phyloP scores from a whole-genome alignment of 2,113 vertebrate species.

The Oncorhynchus mykiss region DNA sequence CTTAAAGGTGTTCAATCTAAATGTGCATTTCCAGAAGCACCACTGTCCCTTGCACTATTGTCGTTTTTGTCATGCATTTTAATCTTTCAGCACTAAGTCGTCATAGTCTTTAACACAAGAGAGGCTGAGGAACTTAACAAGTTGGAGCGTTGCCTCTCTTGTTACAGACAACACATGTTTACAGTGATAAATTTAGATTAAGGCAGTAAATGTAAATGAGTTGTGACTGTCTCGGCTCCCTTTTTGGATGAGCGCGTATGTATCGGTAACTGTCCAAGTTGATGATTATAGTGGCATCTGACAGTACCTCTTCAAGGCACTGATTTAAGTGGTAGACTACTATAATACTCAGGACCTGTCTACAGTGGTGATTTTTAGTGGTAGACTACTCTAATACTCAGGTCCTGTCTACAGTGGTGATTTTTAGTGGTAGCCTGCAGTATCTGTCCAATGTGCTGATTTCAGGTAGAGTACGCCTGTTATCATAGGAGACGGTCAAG shows the following conservation, averaged over 20 bases:
- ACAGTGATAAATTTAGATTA: neutral
- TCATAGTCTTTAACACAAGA: neutral
- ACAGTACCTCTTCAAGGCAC: too few species aligned
- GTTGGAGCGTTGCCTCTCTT: neutral
- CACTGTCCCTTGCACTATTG: slow-evolving; percentile 35
- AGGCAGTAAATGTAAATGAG: neutral
- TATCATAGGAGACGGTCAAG: too few species aligned
- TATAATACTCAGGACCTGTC: too few species aligned
- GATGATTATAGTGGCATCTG: neutral
- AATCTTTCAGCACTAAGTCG: slow-evolving; percentile 35
- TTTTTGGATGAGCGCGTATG: neutral
- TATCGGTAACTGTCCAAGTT: neutral
- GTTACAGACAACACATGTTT: neutral
- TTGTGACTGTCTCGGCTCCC: neutral
- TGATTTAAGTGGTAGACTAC: too few species aligned
- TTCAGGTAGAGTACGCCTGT: too few species aligned
- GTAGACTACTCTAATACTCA: too few species aligned
- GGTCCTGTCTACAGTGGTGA: too few species aligned
- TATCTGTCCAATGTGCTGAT: too few species aligned
- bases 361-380: too few species aligned
- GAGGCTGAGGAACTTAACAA: neutral
- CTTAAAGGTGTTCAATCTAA: neutral
- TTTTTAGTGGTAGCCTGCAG: too few species aligned
- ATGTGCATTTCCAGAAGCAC: neutral
- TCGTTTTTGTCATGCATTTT: slow-evolving; percentile 48